phyloP scores from a whole-genome alignment of 2,113 vertebrate species.

The Monarcha castaneiventris region DNA sequence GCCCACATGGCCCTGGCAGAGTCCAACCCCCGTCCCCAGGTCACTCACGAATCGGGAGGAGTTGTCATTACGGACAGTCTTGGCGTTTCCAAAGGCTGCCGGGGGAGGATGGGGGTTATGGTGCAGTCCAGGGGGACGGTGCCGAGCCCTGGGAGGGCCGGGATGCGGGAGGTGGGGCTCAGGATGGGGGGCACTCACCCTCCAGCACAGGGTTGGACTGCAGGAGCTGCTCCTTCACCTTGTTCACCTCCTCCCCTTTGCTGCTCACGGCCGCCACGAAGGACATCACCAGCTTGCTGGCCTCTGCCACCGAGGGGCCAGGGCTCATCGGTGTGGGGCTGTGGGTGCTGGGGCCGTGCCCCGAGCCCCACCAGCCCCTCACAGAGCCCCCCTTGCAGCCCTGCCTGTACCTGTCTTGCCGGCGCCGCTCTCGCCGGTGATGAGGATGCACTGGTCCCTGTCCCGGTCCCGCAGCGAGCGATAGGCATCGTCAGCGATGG shows the following conservation, averaged over 20 bases:
- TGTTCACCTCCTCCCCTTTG: conserved; percentile 77
- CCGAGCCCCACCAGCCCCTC: accelerated
- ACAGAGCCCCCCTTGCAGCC: accelerated
- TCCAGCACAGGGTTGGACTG: conserved; percentile 82
- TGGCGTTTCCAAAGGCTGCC: conserved; percentile 79
- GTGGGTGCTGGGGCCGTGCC: accelerated
- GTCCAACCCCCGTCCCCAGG: accelerated
- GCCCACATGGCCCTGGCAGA: accelerated
- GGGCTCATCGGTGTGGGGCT: accelerated
- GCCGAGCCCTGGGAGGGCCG: accelerated
- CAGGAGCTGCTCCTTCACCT: conserved; percentile 81
- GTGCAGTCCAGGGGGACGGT: accelerated
- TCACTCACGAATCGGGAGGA: conserved; percentile 80
- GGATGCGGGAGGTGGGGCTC: neutral
- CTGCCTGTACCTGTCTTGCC: conserved; percentile 77
- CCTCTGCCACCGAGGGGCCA: conserved; percentile 52
- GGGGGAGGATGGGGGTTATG: accelerated
- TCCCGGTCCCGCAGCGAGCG: conserved; percentile 72
- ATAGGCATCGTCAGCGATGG: conserved; percentile 78
- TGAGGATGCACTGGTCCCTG: conserved; percentile 80
- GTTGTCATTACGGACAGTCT: conserved; percentile 79
- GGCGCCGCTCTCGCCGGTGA: conserved; percentile 79
- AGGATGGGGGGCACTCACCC: conserved; percentile 35
- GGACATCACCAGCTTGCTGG: conserved; percentile 83
- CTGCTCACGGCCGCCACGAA: conserved; percentile 78